Evolutionary conservation across 37 sponge, comb jelly and placozoan genomes (phyloP), one percentile per base, ranked within the genome.

Genomic region (Sycon ciliatum): DNA sequence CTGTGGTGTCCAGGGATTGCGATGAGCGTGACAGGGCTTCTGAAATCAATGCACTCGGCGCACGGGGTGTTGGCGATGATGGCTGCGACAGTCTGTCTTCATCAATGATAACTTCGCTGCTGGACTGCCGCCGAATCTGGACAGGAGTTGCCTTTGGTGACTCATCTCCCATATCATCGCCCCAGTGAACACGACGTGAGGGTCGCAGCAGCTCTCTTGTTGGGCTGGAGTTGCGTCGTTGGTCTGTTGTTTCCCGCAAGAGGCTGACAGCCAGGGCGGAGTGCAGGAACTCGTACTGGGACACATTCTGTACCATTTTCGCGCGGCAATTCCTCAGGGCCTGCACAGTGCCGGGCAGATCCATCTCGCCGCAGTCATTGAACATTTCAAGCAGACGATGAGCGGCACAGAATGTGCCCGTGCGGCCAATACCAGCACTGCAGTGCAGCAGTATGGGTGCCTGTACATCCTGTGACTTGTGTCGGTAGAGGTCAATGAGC

Each of bases 221-320:
- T n/a, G n/a, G n/a, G n/a, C n/a, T n/a, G n/a, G n/a, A n/a, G n/a
- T 18, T 60, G 9, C 31, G 22, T 60, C 32, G 63, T 18, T 60
- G 22, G 9, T 60, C 31, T 11, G 63, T 60, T 22, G 63, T 11
- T 22, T 22, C 63, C 16, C 16, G 70, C 4, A 27, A 18, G 7
- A 85, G 73, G 3, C 68, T 68, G 3, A 76, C 78, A 9, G 86
- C 86, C 13, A 81, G 30, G 28, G 78, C 81, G 27, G 61, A 36
- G 38, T 46, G 73, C 63, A 77, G 76, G 39, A 81, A 81, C 52
- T 73, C 71, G 65, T 77, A 85, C 74, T 85, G 86, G 3, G 76
- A 81, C 46, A 35, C 40, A 0, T 73, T 73, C 67, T 85, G 86
- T 3, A 85, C 31, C 73, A 85, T 77, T 2, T 46, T 73, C 3